Percentiles rank a stretch among this genome's conserved stretches.
These are phyloP conservation scores for Elysia chlorotica DNA, from an alignment of 1,140 invertebrate species.

Conservation along the genomic window DNA sequence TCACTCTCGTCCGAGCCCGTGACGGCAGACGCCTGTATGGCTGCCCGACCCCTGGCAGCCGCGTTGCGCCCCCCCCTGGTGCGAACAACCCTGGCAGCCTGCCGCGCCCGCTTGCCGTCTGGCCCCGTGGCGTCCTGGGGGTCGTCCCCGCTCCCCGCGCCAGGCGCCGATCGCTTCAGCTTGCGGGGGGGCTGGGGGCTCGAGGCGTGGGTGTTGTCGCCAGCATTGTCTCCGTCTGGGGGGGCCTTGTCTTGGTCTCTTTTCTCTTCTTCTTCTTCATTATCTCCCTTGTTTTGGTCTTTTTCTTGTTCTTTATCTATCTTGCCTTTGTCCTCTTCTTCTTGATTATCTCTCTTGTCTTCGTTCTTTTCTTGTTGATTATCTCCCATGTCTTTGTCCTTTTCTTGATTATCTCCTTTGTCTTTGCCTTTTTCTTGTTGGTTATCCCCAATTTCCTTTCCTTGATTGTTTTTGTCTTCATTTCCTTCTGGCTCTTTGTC, in stretches of 20 bases:
- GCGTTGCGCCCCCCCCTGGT: constrained; percentile 17
- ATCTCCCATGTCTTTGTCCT: background rate
- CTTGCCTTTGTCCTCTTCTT: background rate
- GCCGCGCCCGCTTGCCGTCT: constrained; percentile 29
- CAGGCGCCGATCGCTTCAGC: constrained; percentile 20
- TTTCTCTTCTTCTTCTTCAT: background rate
- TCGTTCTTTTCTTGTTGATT: background rate
- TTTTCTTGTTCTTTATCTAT: constrained; percentile 12
- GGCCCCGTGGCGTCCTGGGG: constrained; percentile 15
- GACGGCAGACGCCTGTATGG: background rate
- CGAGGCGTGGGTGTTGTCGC: no score
- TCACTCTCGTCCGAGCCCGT: constrained; percentile 20
- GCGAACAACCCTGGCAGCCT: constrained; percentile 6
- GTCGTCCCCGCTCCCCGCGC: constrained; percentile 20
- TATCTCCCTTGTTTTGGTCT: background rate
- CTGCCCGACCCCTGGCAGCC: constrained; percentile 4
- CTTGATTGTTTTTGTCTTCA: no score
- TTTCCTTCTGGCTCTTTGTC: background rate
- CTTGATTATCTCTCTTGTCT: background rate
- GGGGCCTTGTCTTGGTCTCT: constrained; percentile 19
- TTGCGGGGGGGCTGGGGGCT: constrained; percentile 12
- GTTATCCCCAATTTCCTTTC: no score
- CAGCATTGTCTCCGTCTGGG: no score
- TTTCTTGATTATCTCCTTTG: no score
- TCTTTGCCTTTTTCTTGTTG: no score